These are phyloP conservation scores for Austrolebias charrua DNA, from an alignment of 2,797 vertebrate genomes.

Conservation along the genomic window DNA sequence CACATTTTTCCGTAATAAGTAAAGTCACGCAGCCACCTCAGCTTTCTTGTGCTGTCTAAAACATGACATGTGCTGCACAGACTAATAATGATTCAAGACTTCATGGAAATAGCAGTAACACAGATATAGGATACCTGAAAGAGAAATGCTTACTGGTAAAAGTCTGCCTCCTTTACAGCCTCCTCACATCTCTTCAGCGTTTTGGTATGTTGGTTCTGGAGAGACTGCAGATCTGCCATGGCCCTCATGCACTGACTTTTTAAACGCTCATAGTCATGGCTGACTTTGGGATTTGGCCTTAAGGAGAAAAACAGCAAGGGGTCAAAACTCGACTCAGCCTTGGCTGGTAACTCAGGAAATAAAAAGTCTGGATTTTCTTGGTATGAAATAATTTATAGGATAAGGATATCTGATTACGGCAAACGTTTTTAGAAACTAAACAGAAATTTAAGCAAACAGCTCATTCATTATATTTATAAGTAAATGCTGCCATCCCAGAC, in stretches of 20 bases:
- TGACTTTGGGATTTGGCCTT: constrained; percentile 93
- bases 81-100: constrained; percentile 6
- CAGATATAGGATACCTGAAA: not conserved
- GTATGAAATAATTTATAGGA: constrained; percentile 19
- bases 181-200: constrained; percentile 96
- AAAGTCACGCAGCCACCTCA: not conserved
- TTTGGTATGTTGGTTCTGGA: constrained; percentile 97
- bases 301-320: constrained; percentile 36
- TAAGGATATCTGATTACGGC: constrained; percentile 21
- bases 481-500: too few relatives aligned
- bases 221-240: constrained; percentile 94
- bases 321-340: constrained; percentile 24
- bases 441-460: constrained; percentile 12
- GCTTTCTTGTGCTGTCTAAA: constrained; percentile 7
- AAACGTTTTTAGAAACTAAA: constrained; percentile 2
- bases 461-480: not conserved
- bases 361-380: constrained; percentile 15
- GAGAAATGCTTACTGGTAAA: constrained; percentile 91
- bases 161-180: constrained; percentile 96
- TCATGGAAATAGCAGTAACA: constrained; percentile 2
- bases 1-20: constrained; percentile 19
- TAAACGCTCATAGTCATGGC: constrained; percentile 94
- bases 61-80: not conserved
- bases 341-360: constrained; percentile 21
- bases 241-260: constrained; percentile 96